Percentiles rank a stretch among this genome's conserved stretches.
These are phyloP conservation scores for Hydrocynus forskahlii DNA, from an alignment of 2,797 vertebrate genomes.

Conservation along the genomic window DNA sequence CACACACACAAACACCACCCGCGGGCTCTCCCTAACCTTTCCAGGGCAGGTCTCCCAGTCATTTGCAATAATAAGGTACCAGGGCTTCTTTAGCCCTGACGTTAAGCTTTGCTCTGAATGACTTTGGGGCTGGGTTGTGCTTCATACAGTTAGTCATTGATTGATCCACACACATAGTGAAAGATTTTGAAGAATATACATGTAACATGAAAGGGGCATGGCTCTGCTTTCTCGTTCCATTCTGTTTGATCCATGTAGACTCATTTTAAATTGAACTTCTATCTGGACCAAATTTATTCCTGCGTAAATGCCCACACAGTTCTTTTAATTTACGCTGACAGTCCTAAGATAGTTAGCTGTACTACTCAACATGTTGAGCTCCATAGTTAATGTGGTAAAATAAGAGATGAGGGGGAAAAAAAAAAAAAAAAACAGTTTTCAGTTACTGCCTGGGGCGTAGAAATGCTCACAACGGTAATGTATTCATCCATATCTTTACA, in stretches of 20 bases:
- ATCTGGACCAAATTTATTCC: background rate
- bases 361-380: slow-evolving; percentile 52
- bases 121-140: slow-evolving; percentile 80
- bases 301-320: background rate
- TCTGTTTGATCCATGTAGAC: background rate
- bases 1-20: slow-evolving; percentile 83
- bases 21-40: slow-evolving; percentile 86
- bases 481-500: slow-evolving; percentile 74
- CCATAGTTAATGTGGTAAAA: slow-evolving; percentile 56
- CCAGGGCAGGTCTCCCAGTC: slow-evolving; percentile 89
- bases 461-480: slow-evolving; percentile 68
- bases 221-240: background rate
- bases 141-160: slow-evolving; percentile 25
- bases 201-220: background rate
- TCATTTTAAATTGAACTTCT: slow-evolving; percentile 6
- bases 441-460: slow-evolving; percentile 40
- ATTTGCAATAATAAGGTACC: slow-evolving; percentile 90
- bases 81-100: slow-evolving; percentile 64
- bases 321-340: slow-evolving; percentile 25
- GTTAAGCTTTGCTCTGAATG: slow-evolving; percentile 81
- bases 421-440: slow-evolving; percentile 40
- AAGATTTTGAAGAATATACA: background rate
- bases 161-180: background rate
- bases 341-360: slow-evolving; percentile 38
- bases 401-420: slow-evolving; percentile 14